Evolutionary conservation across 2,888 invertebrate species (phyloP).

Genomic region (Morpho helenor): DNA sequence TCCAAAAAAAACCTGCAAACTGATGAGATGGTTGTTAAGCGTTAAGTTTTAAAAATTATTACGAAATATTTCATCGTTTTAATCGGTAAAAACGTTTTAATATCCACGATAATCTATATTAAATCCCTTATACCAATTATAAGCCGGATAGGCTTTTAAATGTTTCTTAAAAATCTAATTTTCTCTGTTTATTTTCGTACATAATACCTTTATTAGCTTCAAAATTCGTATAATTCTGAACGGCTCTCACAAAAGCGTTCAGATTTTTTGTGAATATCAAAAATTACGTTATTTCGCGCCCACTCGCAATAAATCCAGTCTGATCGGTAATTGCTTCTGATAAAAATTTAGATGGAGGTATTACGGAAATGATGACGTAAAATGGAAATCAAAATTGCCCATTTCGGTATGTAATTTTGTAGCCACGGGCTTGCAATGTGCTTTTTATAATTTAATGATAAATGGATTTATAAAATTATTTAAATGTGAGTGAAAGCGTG

Average conservation of each 20-base stretch:
- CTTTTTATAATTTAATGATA: conserved; percentile 19
- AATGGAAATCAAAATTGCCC: conserved; percentile 52
- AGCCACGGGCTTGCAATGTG: conserved; percentile 7
- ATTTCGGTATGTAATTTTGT: conserved; percentile 32
- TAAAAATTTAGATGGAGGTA: conserved; percentile 52
- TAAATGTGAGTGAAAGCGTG: background rate
- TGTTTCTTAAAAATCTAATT: too few species aligned
- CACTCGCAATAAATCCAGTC: conserved; percentile 23
- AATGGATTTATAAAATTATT: conserved; percentile 7
- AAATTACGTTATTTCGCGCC: conserved; percentile 18
- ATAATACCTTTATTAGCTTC: background rate
- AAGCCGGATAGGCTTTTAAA: too few species aligned
- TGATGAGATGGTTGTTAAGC: too few species aligned
- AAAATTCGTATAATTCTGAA: conserved; percentile 5
- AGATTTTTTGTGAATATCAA: conserved; percentile 14
- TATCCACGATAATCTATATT: too few species aligned
- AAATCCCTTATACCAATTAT: too few species aligned
- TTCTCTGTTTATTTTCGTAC: too few species aligned
- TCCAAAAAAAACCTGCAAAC: too few species aligned
- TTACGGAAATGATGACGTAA: conserved; percentile 46
- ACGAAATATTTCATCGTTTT: too few species aligned
- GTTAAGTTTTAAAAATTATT: too few species aligned
- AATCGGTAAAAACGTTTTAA: too few species aligned
- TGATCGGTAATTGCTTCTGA: conserved; percentile 46
- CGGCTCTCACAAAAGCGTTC: conserved; percentile 5